Evolutionary conservation across 2,797 vertebrate species (phyloP).

Genomic region (Sebastolobus alascanus): DNA sequence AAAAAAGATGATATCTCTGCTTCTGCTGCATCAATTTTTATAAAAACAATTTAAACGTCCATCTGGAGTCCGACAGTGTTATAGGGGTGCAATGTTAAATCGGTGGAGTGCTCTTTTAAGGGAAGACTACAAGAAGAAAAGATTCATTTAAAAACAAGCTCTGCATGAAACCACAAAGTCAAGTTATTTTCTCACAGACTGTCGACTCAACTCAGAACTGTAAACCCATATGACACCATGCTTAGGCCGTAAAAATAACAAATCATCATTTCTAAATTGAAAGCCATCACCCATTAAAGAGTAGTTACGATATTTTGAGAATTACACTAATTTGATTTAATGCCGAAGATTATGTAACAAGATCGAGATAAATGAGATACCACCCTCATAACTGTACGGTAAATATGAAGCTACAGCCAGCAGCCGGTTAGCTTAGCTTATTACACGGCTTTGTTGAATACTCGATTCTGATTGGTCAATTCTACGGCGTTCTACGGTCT

Average conservation of each 20-base stretch:
- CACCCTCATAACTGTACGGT: background rate
- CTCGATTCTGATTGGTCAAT: no score
- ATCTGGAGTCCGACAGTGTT: background rate
- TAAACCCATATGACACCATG: background rate
- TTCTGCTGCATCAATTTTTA: background rate
- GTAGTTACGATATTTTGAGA: background rate
- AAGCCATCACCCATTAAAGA: background rate
- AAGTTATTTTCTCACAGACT: background rate
- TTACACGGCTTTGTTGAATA: no score
- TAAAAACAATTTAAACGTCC: background rate
- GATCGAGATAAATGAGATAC: background rate
- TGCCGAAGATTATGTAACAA: background rate
- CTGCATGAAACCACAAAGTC: constrained; percentile 14
- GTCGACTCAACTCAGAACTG: constrained; percentile 8
- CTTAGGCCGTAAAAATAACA: background rate
- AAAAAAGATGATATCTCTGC: background rate
- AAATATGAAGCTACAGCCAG: background rate
- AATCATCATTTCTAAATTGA: background rate
- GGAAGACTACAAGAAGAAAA: background rate
- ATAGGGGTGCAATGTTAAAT: background rate
- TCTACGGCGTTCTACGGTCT: no score
- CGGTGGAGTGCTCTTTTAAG: background rate
- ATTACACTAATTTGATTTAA: background rate
- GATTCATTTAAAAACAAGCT: background rate
- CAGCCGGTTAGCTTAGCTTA: background rate